These are phyloP conservation scores for Proales similis DNA, from an alignment of 1,140 invertebrate genomes.

Conservation along the genomic window DNA sequence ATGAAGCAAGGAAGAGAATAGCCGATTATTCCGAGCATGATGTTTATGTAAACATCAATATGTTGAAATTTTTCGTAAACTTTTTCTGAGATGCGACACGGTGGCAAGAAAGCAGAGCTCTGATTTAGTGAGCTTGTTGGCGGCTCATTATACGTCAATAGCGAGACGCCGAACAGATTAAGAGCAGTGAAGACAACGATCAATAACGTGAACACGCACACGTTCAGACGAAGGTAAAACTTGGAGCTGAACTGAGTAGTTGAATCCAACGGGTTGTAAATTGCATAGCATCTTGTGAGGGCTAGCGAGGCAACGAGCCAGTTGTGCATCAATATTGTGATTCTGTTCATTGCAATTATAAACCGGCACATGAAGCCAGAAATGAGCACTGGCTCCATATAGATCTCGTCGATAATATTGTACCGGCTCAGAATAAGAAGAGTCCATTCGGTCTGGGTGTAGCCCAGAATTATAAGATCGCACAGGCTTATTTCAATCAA, in stretches of 20 bases:
- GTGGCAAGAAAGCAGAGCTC: neutral
- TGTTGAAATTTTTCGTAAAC: constrained; percentile 19
- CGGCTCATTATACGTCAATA: constrained; percentile 9
- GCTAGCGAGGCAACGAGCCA: constrained; percentile 31
- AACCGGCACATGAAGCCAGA: constrained; percentile 30
- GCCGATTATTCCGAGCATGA: constrained; percentile 17
- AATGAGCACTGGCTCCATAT: constrained; percentile 19
- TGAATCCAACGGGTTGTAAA: constrained; percentile 27
- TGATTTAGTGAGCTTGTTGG: neutral
- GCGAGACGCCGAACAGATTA: constrained; percentile 25
- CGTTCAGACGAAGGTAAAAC: constrained; percentile 27
- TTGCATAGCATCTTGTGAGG: constrained; percentile 28
- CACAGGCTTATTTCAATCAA: constrained; percentile 28
- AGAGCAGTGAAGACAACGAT: constrained; percentile 30
- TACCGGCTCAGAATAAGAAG: constrained; percentile 1
- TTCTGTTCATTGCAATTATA: constrained; percentile 34
- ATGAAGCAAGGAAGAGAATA: constrained; percentile 35
- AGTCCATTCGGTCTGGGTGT: constrained; percentile 23
- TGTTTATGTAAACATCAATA: constrained; percentile 32
- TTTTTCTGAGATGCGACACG: constrained; percentile 2
- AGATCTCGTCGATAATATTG: constrained; percentile 6
- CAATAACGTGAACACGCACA: constrained; percentile 2
- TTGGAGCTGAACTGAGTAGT: constrained; percentile 28
- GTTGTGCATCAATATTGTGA: constrained; percentile 13
- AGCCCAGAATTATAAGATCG: constrained; percentile 20